Evolutionary conservation across 2,888 invertebrate species (phyloP), one percentile per base, ranked within the genome.

Genomic region (Orthosia gracilis): DNA sequence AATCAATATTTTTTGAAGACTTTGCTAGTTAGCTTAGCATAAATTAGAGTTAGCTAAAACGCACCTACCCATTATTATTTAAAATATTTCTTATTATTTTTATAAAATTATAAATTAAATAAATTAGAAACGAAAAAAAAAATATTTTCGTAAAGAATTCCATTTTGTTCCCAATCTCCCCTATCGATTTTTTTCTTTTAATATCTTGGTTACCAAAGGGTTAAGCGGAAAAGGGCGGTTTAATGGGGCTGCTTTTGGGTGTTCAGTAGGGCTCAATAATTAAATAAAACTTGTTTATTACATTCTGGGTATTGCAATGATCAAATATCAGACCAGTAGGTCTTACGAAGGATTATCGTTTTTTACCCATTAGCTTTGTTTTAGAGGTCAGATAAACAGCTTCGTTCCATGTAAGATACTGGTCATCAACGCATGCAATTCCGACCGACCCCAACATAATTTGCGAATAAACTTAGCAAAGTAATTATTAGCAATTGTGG

Each of bases 151-250:
- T 40, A 45, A 45, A 26, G 23, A 47, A 58, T 52, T 57, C 47
- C 57, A 31, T 49, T 76, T 77, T 40, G n/a, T 54, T 17, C 77
- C 63, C 31, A 17, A 13, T 59, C 18, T 70, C 57, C 76, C 62
- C 40, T 59, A 49, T 71, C 4, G 26, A 13, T 69, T 61, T 61
- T n/a, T 49, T 68, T 47, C 45, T 45, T 58, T 45, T 18, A 13
- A 55, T 45, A 17, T n/a, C 3, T 52, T 45, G 23, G n/a, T 69
- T 31, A 9, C 47, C 40, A 40, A 76, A 69, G 54, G 49, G 76
- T 59, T 76, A 4, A 76, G 13, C 17, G 23, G 17, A 49, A 31
- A 49, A n/a, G 49, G 50, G 15, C 49, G 23, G 13, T n/a, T 7
- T 11, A 4, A 5, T 9, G n/a, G 40, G 50, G 21, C 4, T 18